Base-by-base conservation (phyloP, 2,113 vertebrate species). In the Poecilia latipinna region DNA sequence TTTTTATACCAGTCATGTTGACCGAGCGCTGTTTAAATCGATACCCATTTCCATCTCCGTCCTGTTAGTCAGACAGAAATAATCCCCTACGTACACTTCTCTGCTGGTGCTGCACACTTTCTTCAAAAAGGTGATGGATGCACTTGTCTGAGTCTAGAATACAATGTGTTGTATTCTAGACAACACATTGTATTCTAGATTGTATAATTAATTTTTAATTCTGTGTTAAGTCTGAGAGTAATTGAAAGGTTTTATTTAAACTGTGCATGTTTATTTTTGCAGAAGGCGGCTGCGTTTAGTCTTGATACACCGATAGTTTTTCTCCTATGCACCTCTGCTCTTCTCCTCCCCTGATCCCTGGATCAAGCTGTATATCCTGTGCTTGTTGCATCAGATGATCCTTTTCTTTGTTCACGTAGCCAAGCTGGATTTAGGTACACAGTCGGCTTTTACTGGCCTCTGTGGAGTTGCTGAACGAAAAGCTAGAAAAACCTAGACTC, bases 11-110 rank as follows among this genome's bases (percentile, higher is more conserved):
- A 66, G 80, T 63, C 68, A 70, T 75, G 48, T 82, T 84, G 77
- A 84, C 73, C 84, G 51, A 78, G 22, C 74, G 72, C 67, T 32
- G 44, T 62, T 82, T 64, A 72, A 83, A 85, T 86, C 89, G 82
- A 82, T 85, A 82, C 65, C 73, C 66, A 79, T 80, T 83, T 85
- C 65, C 82, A 78, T 84, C 65, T 61, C 29, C 66, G 66, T 76
- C 65, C 39, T 84, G 74, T 82, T 77, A 78, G 65, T 77, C 64
- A 62, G 65, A 79, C 65, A 82, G 48, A 83, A 81, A 87, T 80
- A 83, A 82, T 72, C 68, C 37, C 42, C 48, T 44, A 70, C 35
- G 61, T 73, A 60, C 68, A 77, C 61, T 39, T 31, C n/a, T 74
- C 61, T 70, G 24, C 63, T 66, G 60, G 51, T 79, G 28, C 32